These are phyloP conservation scores for Marasmarcha lunaedactyla DNA, from an alignment of 2,888 invertebrate genomes.

Conservation along the genomic window DNA sequence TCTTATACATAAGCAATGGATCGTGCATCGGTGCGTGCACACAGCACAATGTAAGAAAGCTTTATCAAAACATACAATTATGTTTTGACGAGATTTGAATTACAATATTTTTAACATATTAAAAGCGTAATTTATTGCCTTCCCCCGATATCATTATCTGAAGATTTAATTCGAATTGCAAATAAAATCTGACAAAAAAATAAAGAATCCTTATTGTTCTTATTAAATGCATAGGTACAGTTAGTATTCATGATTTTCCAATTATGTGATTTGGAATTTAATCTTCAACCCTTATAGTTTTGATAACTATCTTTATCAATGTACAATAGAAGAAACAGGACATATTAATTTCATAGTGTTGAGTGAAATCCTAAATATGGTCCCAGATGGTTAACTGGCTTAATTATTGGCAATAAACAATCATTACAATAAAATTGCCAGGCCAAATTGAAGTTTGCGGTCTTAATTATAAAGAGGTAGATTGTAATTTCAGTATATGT, in stretches of 20 bases:
- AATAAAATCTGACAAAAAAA: too few species aligned
- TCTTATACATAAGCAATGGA: constrained; percentile 16
- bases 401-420: constrained; percentile 11
- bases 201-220: too few species aligned
- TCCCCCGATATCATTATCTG: constrained; percentile 68
- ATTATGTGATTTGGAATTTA: constrained; percentile 1
- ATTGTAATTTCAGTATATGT: constrained; percentile 60
- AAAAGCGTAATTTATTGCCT: constrained; percentile 80
- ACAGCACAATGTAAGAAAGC: neutral
- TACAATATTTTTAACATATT: constrained; percentile 42
- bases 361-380: constrained; percentile 22
- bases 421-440: constrained; percentile 24
- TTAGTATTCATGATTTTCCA: too few species aligned
- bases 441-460: constrained; percentile 30
- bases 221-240: too few species aligned
- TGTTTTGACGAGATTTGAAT: too few species aligned
- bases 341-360: constrained; percentile 23
- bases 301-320: constrained; percentile 12
- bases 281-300: constrained; percentile 3
- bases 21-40: constrained; percentile 19
- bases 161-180: constrained; percentile 10
- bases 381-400: constrained; percentile 21
- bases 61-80: too few species aligned
- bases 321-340: constrained; percentile 20
- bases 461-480: constrained; percentile 65